Conservation (phyloP, 2,113 vertebrate genomes). For the Jacana jacana region DNA sequence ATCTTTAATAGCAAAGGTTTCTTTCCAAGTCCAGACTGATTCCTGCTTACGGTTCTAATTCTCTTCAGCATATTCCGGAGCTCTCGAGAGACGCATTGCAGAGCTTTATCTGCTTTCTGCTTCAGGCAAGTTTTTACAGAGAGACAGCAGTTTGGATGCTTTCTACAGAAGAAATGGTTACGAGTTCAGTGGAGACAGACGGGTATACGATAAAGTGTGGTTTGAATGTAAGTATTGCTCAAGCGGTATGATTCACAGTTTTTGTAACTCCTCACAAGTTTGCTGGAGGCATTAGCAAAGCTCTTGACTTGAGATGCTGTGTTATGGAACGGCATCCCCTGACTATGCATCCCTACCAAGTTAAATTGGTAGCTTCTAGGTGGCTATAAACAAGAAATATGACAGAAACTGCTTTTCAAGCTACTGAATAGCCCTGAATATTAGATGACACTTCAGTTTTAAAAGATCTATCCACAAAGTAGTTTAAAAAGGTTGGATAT, state of each 20-base stretch:
- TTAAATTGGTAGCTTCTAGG: conserved; percentile 7
- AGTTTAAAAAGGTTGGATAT: neutral
- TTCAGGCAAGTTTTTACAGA: neutral
- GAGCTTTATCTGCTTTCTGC: neutral
- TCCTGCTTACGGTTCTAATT: conserved; percentile 15
- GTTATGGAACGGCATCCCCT: neutral
- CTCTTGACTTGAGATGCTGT: conserved; percentile 9
- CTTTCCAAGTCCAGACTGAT: conserved; percentile 4
- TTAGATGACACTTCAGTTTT: conserved; percentile 38
- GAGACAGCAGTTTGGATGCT: neutral
- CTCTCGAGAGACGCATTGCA: neutral
- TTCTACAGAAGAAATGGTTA: neutral
- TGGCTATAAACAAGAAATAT: conserved; percentile 25
- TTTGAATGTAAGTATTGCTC: conserved; percentile 14
- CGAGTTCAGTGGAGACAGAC: neutral
- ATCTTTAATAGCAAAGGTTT: conserved; percentile 23
- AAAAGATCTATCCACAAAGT: neutral
- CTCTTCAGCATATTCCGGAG: neutral
- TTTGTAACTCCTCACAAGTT: conserved; percentile 7
- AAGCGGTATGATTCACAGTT: conserved; percentile 31
- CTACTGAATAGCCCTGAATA: conserved; percentile 5
- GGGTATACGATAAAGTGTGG: neutral
- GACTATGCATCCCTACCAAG: neutral
- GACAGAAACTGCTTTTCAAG: neutral
- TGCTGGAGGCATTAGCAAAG: conserved; percentile 41